Evolutionary conservation across 2,113 vertebrate genomes (phyloP), one percentile per base, ranked within the genome.

Genomic region (Diadophis punctatus): DNA sequence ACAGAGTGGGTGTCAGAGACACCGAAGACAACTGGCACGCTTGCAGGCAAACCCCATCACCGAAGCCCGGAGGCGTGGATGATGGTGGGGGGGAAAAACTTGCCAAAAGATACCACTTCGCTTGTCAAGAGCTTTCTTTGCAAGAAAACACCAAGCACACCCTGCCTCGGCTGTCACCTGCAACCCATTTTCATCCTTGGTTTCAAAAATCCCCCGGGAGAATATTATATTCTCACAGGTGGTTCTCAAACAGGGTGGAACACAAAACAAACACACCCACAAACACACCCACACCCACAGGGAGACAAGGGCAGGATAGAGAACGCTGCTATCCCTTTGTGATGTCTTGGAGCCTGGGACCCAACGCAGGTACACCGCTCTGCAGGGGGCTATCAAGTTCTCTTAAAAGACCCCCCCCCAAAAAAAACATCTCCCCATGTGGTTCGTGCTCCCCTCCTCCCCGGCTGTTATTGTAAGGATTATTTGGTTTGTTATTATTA

Each of bases 1-100:
- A 92, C 87, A 92, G 18, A 80, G 91, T 92, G 60, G 91, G 91
- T 23, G 91, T 74, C 60, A 46, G 60, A 63, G 85, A 68, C 1
- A 39, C 12, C 2, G 0, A 25, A 74, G 58, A 74, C n/a, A 68
- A n/a, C 58, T 88, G 86, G 49, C 23, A n/a, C 34, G 0, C 43
- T 55, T 23, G 34, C 6, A 1, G 58, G 48, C 91, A 80, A 80
- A n/a, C 58, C 91, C 86, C 60, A 27, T 14, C 58, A n/a, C 43
- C 4, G 39, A 3, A 55, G 11, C 60, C 27, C 1, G 18, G 74
- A 43, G 74, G 34, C 25, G 22, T 3, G 39, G 18, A 11, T 56
- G 34, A 9, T 34, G 30, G 58, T 3, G 25, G 7, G 23, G 25
- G 56, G 18, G 20, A 22, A 3, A 1, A 68, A 11, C 22, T 7